A percentile compares a stretch with the other conserved stretches of the same genome.
Evolutionary conservation across 1,140 invertebrate species (phyloP).

Genomic region (Eubasilissa regina): DNA sequence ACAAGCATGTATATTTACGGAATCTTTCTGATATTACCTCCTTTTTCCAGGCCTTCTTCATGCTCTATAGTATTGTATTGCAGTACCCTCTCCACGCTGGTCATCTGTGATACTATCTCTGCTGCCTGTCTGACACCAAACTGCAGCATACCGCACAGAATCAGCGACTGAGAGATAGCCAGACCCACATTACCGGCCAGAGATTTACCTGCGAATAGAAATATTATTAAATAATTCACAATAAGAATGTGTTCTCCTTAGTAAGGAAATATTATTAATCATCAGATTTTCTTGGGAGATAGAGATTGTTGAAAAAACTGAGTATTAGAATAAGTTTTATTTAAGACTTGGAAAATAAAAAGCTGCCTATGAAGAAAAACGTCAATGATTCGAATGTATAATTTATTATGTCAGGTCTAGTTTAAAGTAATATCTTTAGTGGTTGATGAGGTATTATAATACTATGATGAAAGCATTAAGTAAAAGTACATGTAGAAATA

Average conservation of each 20-base stretch:
- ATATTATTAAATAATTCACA: too few species aligned
- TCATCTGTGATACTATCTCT: slow-evolving; percentile 85
- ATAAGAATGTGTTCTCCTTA: too few species aligned
- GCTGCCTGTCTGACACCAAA: slow-evolving; percentile 83
- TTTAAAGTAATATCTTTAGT: too few species aligned
- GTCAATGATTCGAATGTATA: too few species aligned
- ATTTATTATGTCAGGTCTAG: too few species aligned
- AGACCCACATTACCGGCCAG: slow-evolving; percentile 76
- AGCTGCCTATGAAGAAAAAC: too few species aligned
- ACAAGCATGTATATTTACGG: too few species aligned
- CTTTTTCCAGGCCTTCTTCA: slow-evolving; percentile 65
- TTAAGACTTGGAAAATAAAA: too few species aligned
- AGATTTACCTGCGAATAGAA: neutral
- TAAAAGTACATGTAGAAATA: too few species aligned
- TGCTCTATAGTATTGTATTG: slow-evolving; percentile 81
- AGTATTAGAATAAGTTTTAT: neutral
- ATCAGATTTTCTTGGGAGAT: neutral
- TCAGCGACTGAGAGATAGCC: slow-evolving; percentile 80
- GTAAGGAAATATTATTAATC: too few species aligned
- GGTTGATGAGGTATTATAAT: too few species aligned
- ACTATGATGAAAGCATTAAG: too few species aligned
- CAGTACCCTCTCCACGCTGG: slow-evolving; percentile 83
- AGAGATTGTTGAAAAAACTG: neutral
- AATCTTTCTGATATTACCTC: slow-evolving; percentile 59
- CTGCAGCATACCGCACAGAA: slow-evolving; percentile 84